Conservation (phyloP, 2,113 vertebrate species). For the Elachura formosa region DNA sequence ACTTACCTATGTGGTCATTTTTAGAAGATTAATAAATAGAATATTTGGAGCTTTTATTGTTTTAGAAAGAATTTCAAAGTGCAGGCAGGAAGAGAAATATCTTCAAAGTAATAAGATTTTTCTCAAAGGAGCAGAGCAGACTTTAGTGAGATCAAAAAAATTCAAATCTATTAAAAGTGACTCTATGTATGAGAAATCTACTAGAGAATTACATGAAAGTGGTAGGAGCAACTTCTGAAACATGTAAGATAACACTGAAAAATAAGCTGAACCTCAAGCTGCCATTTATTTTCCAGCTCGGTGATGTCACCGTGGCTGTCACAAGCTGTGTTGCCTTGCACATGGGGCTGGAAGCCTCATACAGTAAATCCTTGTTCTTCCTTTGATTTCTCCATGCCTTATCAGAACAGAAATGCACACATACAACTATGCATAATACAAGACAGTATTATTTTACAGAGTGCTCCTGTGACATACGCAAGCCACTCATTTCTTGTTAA, state of each 20-base stretch:
- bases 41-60: constrained; percentile 10
- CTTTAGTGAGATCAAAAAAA: constrained; percentile 51
- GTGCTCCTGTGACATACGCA: not conserved
- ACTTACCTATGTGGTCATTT: not conserved
- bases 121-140: constrained; percentile 6
- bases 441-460: constrained; percentile 15
- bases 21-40: not conserved
- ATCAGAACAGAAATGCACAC: constrained; percentile 12
- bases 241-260: not conserved
- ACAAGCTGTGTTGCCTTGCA: not conserved
- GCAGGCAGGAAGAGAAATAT: constrained; percentile 4
- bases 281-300: not conserved
- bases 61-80: constrained; percentile 14
- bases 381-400: not conserved
- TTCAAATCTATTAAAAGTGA: constrained; percentile 49
- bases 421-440: not conserved
- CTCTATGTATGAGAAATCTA: constrained; percentile 40
- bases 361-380: not conserved
- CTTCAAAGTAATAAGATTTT: constrained; percentile 42
- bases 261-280: not conserved
- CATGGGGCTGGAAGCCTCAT: not conserved
- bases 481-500: constrained; percentile 48
- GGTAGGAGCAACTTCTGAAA: constrained; percentile 1
- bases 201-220: constrained; percentile 40
- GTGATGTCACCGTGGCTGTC: not conserved